These are phyloP conservation scores for Xyliphius kryptos DNA, from an alignment of 2,113 vertebrate species.

Conservation along the genomic window DNA sequence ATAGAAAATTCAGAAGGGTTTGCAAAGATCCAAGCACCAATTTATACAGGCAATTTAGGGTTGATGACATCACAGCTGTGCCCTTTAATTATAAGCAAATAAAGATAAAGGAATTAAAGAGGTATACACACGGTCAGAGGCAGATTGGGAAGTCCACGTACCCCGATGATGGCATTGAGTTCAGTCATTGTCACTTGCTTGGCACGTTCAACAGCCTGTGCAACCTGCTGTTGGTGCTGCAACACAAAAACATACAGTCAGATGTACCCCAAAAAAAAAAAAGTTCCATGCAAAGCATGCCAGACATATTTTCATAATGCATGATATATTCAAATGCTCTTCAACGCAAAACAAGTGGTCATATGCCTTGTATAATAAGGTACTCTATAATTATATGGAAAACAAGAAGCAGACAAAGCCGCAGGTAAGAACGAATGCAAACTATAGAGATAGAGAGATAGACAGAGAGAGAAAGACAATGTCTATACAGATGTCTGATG, in stretches of 20 bases:
- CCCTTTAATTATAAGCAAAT: constrained; percentile 57
- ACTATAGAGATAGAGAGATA: no score
- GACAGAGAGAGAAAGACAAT: no score
- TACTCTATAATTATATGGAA: neutral
- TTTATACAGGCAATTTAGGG: no score
- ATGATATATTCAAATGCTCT: constrained; percentile 5
- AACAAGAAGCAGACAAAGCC: no score
- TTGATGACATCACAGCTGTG: constrained; percentile 57
- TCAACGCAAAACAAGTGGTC: no score
- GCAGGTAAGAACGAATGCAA: no score
- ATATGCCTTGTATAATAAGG: constrained; percentile 18
- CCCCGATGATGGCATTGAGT: constrained; percentile 99
- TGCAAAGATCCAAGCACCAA: no score
- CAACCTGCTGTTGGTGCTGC: constrained; percentile 97
- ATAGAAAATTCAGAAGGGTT: no score
- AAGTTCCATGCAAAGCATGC: neutral
- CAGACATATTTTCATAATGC: constrained; percentile 10
- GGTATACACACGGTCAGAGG: constrained; percentile 93
- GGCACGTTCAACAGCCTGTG: constrained; percentile 94
- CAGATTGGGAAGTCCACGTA: constrained; percentile 99
- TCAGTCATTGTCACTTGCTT: constrained; percentile 98
- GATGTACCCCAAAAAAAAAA: neutral
- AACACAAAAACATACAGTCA: neutral
- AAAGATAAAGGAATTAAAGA: constrained; percentile 68
- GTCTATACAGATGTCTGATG: no score